Base-by-base conservation (phyloP, 2,888 invertebrate genomes). In the Rambutsinella grinnellia region DNA sequence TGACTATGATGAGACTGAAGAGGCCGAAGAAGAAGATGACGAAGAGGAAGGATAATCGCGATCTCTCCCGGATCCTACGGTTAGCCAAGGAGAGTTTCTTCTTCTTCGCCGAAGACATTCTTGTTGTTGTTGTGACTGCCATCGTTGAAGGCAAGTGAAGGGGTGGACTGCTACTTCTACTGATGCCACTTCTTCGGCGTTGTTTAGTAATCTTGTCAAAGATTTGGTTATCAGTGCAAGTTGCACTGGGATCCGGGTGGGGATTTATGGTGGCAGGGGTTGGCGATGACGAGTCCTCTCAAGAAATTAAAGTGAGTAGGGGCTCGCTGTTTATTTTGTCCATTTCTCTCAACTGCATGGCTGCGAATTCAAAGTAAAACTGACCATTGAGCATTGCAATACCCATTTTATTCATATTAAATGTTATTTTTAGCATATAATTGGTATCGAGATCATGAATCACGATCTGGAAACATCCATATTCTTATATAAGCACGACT, bases 1-100 rank as follows among this genome's bases (percentile, higher is more conserved):
- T 94, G 83, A 95, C 90, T 78, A 95, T 92, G 85, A 95, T 95
- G 84, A 94, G 89, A 57, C 94, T 94, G 86, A 95, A 95, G 75
- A 96, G 92, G 51, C 93, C 93, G 87, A 95, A 94, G 87, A 96
- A 95, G 89, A 94, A 94, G 84, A 95, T 91, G 81, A 95, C 94
- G 86, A 95, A 93, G 88, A 95, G 92, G 88, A 95, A 95, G 85
- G 94, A 94, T 90, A 94, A 92, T 87, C 93, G 93, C 83, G 94
- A 94, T 84, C 94, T 90, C 87, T 94, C 94, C 57, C 82, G 51
- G 8, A 81, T 69, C 49, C 81, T 76, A 28, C 83, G 78, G 54
- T 79, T 81, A 13, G 76, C 76, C n/a, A 80, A 67, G 13, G 81
- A 76, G 47, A 80, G 49, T 62, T 81, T 80, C 63, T 83, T 83